Evolutionary conservation across 2,888 invertebrate genomes (phyloP), one percentile per base, ranked within the genome.

Genomic region (Tinea semifulvella): DNA sequence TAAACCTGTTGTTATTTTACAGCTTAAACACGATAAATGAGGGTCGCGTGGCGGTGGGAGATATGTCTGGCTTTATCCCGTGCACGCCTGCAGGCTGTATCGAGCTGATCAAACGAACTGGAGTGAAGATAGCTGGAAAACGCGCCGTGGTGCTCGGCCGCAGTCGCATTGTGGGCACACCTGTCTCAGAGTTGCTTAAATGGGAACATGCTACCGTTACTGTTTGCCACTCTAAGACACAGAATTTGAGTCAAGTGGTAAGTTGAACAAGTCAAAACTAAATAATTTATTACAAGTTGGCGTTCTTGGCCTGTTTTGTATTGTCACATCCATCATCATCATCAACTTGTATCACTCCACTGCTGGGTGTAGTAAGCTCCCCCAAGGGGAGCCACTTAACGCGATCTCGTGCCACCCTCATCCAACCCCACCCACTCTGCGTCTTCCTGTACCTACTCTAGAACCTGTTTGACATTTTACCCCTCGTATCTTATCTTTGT

Each of bases 201-300:
- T 98, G 98, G 98, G 88, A 95, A 54, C 85, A 99, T 68, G 98
- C 96, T 1, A 99, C 99, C 0, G 97, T 98, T 2, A 98, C 98
- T 1, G 87, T 96, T 26, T 98, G 98, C 59, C 99, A 99, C 71
- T 98, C 98, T 0, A 91, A 89, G 75, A 98, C 98, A 0, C 88
- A 85, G 58, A 86, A 96, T 68, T 75, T 98, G 48, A 84, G 85
- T 45, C 84, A 87, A 66, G 84, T 90, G 60, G 93, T 93, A 61
- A 63, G 79, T 65, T n/a, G n/a, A n/a, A n/a, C n/a, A n/a, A n/a
- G n/a, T n/a, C n/a, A n/a, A n/a, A n/a, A n/a, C n/a, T n/a, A n/a
- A n/a, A n/a, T n/a, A n/a, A n/a, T n/a, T n/a, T n/a, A n/a, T n/a
- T n/a, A n/a, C n/a, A n/a, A n/a, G n/a, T n/a, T n/a, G n/a, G n/a